These are phyloP conservation scores for Microcebus ravelobensis DNA, from an alignment of 2,113 vertebrate genomes.

Conservation along the genomic window DNA sequence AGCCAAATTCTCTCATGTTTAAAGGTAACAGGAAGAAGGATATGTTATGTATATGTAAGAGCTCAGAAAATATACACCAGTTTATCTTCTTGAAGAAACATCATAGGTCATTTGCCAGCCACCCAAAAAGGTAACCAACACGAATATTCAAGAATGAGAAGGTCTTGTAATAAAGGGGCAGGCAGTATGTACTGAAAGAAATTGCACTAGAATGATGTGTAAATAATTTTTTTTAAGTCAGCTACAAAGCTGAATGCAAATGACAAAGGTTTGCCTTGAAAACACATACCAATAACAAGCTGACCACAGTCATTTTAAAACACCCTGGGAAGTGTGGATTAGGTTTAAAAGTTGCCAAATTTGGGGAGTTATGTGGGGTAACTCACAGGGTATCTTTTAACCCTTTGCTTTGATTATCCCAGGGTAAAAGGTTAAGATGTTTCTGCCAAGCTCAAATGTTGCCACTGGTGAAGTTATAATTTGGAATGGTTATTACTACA, in stretches of 20 bases:
- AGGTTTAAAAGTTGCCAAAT: not conserved
- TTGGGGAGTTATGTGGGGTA: not conserved
- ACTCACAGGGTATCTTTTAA: not conserved
- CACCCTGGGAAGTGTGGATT: not conserved
- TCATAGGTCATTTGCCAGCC: not conserved
- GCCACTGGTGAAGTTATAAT: not conserved
- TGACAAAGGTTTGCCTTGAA: not conserved
- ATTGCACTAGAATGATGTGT: not conserved
- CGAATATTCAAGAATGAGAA: not conserved
- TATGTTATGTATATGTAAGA: not conserved
- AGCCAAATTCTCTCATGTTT: not conserved
- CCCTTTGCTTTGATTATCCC: not conserved
- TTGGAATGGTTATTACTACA: too few species aligned
- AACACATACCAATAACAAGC: not conserved
- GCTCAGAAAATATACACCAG: not conserved
- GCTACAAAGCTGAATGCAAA: not conserved
- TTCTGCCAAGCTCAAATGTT: not conserved
- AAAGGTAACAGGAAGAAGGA: not conserved
- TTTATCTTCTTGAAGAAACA: not conserved
- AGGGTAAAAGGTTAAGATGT: not conserved
- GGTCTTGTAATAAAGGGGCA: not conserved
- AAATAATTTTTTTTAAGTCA: not conserved
- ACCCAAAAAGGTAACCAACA: not conserved
- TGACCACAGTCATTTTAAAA: not conserved
- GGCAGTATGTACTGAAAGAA: not conserved